A percentile compares a stretch with the other conserved stretches of the same genome.
phyloP scores from a whole-genome alignment of 1,140 invertebrate species.

The Drosophila pectinifera region DNA sequence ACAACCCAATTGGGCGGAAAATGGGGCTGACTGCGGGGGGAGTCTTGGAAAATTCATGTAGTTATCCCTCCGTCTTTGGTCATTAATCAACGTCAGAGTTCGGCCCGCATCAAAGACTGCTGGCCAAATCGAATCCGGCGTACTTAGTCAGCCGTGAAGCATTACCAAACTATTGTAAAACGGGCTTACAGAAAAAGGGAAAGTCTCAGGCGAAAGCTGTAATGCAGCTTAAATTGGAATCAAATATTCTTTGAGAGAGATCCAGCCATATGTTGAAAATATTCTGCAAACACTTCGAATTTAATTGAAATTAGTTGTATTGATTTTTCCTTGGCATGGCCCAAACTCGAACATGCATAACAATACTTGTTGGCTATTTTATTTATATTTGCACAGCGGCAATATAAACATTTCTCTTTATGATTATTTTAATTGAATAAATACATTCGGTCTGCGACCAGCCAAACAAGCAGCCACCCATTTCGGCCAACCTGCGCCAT shows the following conservation, averaged over 20 bases:
- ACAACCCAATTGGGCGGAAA: constrained; percentile 79
- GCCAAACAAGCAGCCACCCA: constrained; percentile 4
- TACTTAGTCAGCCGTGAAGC: constrained; percentile 39
- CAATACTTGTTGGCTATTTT: constrained; percentile 40
- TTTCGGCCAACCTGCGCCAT: constrained; percentile 42
- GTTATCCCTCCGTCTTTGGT: constrained; percentile 21
- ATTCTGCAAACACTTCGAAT: background rate
- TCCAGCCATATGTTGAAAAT: background rate
- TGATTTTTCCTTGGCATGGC: constrained; percentile 30
- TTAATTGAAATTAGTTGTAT: constrained; percentile 43
- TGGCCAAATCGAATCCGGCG: constrained; percentile 36
- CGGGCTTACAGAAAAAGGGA: constrained; percentile 23
- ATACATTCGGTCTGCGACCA: constrained; percentile 33
- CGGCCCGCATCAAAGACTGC: constrained; percentile 35
- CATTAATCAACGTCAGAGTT: constrained; percentile 70
- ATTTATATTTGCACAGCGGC: constrained; percentile 38
- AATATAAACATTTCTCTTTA: constrained; percentile 51
- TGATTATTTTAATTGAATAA: constrained; percentile 72
- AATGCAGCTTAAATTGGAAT: constrained; percentile 60
- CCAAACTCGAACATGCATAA: constrained; percentile 34
- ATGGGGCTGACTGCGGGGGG: constrained; percentile 31
- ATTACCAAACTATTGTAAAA: constrained; percentile 34
- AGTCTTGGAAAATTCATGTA: constrained; percentile 25
- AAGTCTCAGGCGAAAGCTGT: constrained; percentile 54
- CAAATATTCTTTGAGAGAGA: background rate